phyloP scores from a whole-genome alignment of 2,113 vertebrate species.

The Upupa epops region DNA sequence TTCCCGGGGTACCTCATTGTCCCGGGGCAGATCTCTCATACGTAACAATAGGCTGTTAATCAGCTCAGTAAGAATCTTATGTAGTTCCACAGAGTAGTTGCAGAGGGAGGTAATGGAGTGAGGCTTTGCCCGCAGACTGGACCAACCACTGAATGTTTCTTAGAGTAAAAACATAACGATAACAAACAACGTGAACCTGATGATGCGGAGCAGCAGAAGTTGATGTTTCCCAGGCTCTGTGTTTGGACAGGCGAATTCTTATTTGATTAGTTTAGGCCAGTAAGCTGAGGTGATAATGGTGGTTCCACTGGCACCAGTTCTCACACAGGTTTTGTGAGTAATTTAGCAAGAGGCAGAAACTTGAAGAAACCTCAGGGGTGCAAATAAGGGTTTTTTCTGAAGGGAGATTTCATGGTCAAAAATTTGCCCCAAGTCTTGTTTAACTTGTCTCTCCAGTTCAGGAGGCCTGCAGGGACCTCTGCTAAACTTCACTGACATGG shows the following conservation, averaged over 20 bases:
- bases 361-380: background rate
- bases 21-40: background rate
- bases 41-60: background rate
- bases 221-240: constrained; percentile 38
- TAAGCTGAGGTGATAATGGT: background rate
- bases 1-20: background rate
- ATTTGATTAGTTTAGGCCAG: background rate
- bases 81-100: background rate
- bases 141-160: background rate
- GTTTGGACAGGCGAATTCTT: constrained; percentile 23
- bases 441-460: background rate
- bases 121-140: background rate
- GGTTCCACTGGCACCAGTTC: background rate
- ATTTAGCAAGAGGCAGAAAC: background rate
- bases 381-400: background rate
- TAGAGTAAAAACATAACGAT: background rate
- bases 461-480: background rate
- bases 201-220: background rate
- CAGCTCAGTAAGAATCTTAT: background rate
- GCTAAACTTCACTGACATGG: too few species aligned
- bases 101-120: background rate
- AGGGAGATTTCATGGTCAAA: background rate
- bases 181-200: background rate
- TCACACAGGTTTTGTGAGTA: background rate
- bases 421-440: background rate